Evolutionary conservation across 2,888 invertebrate genomes (phyloP).

Genomic region (Liodrosophila aerea): DNA sequence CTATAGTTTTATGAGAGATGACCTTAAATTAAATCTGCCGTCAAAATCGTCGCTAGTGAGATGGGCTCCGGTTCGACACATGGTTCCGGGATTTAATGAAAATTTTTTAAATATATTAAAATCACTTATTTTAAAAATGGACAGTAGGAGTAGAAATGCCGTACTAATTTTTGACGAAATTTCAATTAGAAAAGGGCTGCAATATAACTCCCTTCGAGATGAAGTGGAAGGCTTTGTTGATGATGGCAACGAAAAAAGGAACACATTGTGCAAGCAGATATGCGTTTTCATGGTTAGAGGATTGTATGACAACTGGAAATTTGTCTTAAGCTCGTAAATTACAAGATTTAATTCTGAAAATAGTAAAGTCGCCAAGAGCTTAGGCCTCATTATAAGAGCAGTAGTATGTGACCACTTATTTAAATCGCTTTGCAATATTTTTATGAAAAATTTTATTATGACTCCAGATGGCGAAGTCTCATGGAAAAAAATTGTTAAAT

Average conservation of each 20-base stretch:
- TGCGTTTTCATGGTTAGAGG: slow-evolving; percentile 5
- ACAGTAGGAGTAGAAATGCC: background rate
- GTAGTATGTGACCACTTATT: slow-evolving; percentile 3
- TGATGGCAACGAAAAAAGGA: background rate
- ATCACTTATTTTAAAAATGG: too few species aligned
- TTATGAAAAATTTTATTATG: slow-evolving; percentile 6
- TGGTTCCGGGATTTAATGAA: too few species aligned
- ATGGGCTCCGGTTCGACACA: too few species aligned
- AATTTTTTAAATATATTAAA: too few species aligned
- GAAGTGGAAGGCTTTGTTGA: slow-evolving; percentile 10
- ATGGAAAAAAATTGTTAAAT: slow-evolving; percentile 1
- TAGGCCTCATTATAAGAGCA: slow-evolving; percentile 1
- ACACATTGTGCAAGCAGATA: background rate
- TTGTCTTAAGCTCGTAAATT: background rate
- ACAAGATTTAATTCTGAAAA: background rate
- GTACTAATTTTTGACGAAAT: slow-evolving; percentile 10
- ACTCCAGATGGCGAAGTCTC: slow-evolving; percentile 13
- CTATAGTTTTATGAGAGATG: too few species aligned
- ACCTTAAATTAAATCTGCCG: too few species aligned
- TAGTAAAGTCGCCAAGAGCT: background rate
- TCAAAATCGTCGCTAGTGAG: too few species aligned
- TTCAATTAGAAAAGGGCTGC: slow-evolving; percentile 8
- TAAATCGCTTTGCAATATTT: slow-evolving; percentile 2
- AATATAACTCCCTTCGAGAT: slow-evolving; percentile 7
- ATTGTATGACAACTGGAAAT: slow-evolving; percentile 2